phyloP scores from a whole-genome alignment of 2,113 vertebrate species.

The Mustela lutreola region DNA sequence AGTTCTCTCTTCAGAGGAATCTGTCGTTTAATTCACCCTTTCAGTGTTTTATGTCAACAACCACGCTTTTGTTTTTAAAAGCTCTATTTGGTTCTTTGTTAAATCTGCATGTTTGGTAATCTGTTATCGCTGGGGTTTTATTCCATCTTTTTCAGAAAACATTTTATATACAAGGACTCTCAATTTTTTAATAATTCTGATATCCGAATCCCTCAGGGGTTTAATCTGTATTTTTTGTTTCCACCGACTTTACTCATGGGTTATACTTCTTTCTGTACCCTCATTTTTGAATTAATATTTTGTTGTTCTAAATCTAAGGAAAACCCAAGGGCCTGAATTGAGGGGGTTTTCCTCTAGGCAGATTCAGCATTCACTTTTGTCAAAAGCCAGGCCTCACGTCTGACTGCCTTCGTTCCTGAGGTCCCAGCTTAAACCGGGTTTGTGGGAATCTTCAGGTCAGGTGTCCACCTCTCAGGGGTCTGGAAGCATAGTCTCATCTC shows the following conservation, averaged over 20 bases:
- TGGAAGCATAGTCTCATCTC: not conserved
- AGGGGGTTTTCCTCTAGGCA: not conserved
- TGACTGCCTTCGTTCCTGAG: not conserved
- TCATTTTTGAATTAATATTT: not conserved
- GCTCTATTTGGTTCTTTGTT: not conserved
- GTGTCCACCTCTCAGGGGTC: not conserved
- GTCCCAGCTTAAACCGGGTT: not conserved
- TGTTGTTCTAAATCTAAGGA: slow-evolving; percentile 8
- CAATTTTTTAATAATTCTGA: slow-evolving; percentile 41
- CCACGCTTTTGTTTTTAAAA: not conserved
- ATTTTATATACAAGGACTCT: slow-evolving; percentile 1
- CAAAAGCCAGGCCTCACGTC: not conserved
- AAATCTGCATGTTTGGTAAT: slow-evolving; percentile 26
- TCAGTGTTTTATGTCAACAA: slow-evolving; percentile 34
- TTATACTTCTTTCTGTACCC: not conserved
- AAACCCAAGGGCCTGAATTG: not conserved
- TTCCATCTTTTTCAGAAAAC: not conserved
- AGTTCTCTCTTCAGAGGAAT: slow-evolving; percentile 51
- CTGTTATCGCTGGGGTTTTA: not conserved
- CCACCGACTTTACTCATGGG: not conserved
- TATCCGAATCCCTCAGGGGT: not conserved
- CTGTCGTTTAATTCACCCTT: not conserved
- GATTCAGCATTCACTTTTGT: slow-evolving; percentile 25
- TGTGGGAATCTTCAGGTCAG: not conserved
- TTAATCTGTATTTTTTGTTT: not conserved